A percentile compares a stretch with the other conserved stretches of the same genome.
phyloP scores from a whole-genome alignment of 2,888 invertebrate species.

The Machimus atricapillus region DNA sequence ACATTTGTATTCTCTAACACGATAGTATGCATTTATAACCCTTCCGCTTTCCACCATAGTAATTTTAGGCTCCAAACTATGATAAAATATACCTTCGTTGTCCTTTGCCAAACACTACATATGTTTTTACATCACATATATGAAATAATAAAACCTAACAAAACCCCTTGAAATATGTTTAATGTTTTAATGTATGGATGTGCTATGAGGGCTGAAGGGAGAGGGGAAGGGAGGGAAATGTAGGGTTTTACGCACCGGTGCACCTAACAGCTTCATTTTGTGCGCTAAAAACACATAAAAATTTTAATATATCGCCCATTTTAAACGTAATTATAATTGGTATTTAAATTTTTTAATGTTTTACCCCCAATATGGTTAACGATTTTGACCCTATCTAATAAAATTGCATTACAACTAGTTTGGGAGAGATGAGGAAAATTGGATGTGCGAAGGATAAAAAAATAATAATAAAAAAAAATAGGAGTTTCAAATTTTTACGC shows the following conservation, averaged over 20 bases:
- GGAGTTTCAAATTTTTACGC: too few relatives aligned
- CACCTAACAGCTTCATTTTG: slow-evolving; percentile 7
- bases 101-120: not conserved
- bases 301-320: not conserved
- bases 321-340: not conserved
- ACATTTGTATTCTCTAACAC: not conserved
- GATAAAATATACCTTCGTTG: not conserved
- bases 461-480: too few relatives aligned
- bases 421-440: too few relatives aligned
- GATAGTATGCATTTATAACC: too few relatives aligned
- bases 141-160: not conserved
- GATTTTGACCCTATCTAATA: too few relatives aligned
- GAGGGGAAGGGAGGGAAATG: not conserved
- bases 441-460: too few relatives aligned
- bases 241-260: not conserved
- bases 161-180: not conserved
- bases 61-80: not conserved
- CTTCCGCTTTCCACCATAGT: not conserved
- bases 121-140: not conserved
- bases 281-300: not conserved
- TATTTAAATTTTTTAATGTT: not conserved
- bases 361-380: too few relatives aligned
- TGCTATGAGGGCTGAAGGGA: not conserved
- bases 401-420: too few relatives aligned
- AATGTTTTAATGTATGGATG: not conserved